Evolutionary conservation across 2,797 vertebrate genomes (phyloP).

Genomic region (Poecilia gillii): DNA sequence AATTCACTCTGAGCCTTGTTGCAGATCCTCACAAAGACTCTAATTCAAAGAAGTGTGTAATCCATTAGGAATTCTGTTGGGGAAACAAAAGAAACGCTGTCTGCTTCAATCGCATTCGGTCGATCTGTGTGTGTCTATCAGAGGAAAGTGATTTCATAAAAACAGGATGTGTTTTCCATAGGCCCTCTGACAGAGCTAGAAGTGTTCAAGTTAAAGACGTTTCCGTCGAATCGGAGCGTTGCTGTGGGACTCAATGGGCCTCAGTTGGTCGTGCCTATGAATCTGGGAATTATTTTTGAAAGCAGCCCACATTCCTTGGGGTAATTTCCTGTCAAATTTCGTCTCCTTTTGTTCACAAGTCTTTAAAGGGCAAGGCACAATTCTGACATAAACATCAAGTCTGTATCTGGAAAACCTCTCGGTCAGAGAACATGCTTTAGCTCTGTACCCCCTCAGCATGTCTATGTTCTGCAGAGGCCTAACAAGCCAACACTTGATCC

Average conservation of each 20-base stretch:
- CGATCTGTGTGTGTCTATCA: not conserved
- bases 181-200: not conserved
- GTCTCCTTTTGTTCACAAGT: not conserved
- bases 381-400: not conserved
- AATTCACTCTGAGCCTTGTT: not conserved
- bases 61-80: not conserved
- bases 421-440: not conserved
- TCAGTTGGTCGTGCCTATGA: not conserved
- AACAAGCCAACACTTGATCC: not conserved
- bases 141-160: not conserved
- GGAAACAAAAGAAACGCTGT: not conserved
- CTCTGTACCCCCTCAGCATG: not conserved
- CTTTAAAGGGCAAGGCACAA: not conserved
- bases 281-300: not conserved
- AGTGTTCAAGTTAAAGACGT: not conserved
- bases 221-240: not conserved
- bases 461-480: not conserved
- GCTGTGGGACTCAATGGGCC: not conserved
- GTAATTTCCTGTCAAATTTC: not conserved
- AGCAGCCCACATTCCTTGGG: not conserved
- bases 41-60: not conserved
- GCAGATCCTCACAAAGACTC: not conserved
- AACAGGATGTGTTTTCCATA: not conserved
- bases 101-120: not conserved
- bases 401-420: too few relatives aligned